phyloP scores from a whole-genome alignment of 1,140 invertebrate genomes.

The Drosophila hydei region DNA sequence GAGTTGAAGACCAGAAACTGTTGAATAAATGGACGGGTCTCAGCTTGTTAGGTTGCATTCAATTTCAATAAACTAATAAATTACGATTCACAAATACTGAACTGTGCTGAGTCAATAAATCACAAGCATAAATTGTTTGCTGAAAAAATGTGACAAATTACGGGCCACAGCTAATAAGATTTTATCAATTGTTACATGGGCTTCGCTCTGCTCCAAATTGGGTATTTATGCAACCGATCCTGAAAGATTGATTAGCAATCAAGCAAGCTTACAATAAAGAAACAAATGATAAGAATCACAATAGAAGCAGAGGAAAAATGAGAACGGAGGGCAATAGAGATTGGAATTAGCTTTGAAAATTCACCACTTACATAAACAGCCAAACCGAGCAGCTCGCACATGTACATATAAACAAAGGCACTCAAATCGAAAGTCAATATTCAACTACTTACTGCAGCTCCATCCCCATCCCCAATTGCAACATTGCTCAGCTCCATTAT shows the following conservation, averaged over 20 bases:
- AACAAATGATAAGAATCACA: slow-evolving; percentile 34
- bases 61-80: slow-evolving; percentile 60
- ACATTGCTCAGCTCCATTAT: slow-evolving; percentile 66
- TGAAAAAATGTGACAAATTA: slow-evolving; percentile 57
- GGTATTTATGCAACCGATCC: not conserved
- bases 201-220: not conserved
- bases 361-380: slow-evolving; percentile 54
- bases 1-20: slow-evolving; percentile 46
- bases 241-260: not conserved
- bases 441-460: slow-evolving; percentile 26
- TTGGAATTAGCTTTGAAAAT: slow-evolving; percentile 18
- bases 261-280: not conserved
- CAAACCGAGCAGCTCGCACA: not conserved
- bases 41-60: slow-evolving; percentile 21
- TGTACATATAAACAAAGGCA: not conserved
- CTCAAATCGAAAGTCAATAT: not conserved
- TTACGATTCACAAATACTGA: slow-evolving; percentile 37
- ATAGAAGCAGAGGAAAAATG: not conserved
- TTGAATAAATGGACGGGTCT: slow-evolving; percentile 10
- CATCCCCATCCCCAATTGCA: slow-evolving; percentile 34
- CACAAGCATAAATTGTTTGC: slow-evolving; percentile 36
- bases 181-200: too few relatives aligned
- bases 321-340: slow-evolving; percentile 28
- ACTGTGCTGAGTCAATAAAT: slow-evolving; percentile 50
- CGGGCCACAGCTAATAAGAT: too few relatives aligned